Percentiles rank a stretch among this genome's conserved stretches.
phyloP scores from a whole-genome alignment of 2,888 invertebrate species.

The Spialia ferax region DNA sequence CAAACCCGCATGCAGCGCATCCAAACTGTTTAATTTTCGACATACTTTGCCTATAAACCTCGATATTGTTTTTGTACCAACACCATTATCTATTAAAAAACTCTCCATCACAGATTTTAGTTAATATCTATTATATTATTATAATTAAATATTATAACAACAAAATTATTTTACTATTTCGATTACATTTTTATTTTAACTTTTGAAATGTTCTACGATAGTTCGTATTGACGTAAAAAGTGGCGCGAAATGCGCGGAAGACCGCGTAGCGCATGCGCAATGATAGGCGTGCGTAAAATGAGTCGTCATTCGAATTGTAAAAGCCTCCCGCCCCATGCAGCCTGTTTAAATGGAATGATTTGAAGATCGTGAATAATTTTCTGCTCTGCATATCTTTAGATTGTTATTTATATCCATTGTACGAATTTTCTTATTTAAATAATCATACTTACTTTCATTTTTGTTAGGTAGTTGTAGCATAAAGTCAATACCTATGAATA shows the following conservation, averaged over 20 bases:
- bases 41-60: conserved; percentile 56
- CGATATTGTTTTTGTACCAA: conserved; percentile 49
- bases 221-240: conserved; percentile 49
- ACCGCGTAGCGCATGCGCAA: conserved; percentile 75
- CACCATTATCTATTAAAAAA: conserved; percentile 44
- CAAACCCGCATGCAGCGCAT: conserved; percentile 69
- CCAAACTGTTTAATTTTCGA: conserved; percentile 57
- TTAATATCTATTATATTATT: neutral
- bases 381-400: conserved; percentile 27
- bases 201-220: neutral
- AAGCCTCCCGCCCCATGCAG: conserved; percentile 67
- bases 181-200: conserved; percentile 12
- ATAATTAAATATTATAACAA: neutral
- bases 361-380: conserved; percentile 40
- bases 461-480: neutral
- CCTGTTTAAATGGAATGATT: conserved; percentile 53
- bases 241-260: conserved; percentile 59
- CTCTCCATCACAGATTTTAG: conserved; percentile 53
- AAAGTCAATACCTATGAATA: too few relatives aligned
- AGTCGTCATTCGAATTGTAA: conserved; percentile 42
- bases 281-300: conserved; percentile 61
- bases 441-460: conserved; percentile 3
- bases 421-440: conserved; percentile 7
- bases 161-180: conserved; percentile 1
- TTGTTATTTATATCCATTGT: conserved; percentile 25